A percentile compares a stretch with the other conserved stretches of the same genome.
Conservation (phyloP, 2,113 vertebrate genomes). For the Psammodynastes pulverulentus region DNA sequence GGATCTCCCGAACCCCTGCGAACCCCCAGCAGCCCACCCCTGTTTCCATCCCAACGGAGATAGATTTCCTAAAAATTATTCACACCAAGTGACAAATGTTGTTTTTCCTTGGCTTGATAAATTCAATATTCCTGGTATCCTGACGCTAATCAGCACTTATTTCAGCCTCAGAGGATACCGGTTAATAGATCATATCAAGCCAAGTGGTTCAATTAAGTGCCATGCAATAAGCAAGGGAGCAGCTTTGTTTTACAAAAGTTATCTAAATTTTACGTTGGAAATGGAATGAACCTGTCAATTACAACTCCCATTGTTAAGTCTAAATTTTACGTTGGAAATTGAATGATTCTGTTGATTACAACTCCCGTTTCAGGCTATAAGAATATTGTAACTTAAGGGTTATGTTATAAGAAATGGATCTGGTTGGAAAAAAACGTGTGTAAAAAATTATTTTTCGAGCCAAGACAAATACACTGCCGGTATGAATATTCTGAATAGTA, state of each 20-base stretch:
- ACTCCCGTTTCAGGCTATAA: conserved; percentile 45
- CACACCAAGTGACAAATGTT: conserved; percentile 12
- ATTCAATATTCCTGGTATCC: conserved; percentile 33
- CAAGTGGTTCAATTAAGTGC: not conserved
- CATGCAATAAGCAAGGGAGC: conserved; percentile 45
- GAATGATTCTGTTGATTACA: conserved; percentile 41
- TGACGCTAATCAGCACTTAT: conserved; percentile 25
- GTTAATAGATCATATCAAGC: conserved; percentile 26
- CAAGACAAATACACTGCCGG: conserved; percentile 39
- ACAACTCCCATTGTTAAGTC: conserved; percentile 47
- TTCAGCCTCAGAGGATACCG: conserved; percentile 36
- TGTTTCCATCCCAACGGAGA: conserved; percentile 19
- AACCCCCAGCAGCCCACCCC: too few species aligned
- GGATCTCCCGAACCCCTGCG: too few species aligned
- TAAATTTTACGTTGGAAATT: conserved; percentile 49
- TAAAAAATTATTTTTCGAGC: conserved; percentile 24
- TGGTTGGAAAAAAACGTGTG: conserved; percentile 19
- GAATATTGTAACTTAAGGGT: conserved; percentile 40
- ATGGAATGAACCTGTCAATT: conserved; percentile 39
- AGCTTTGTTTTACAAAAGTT: conserved; percentile 62
- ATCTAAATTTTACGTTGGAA: conserved; percentile 50
- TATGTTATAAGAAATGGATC: not conserved
- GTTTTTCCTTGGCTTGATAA: conserved; percentile 23
- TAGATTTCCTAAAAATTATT: not conserved
- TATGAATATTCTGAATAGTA: conserved; percentile 46